These are phyloP conservation scores for Ips nitidus DNA, from an alignment of 1,140 invertebrate genomes.

Conservation along the genomic window DNA sequence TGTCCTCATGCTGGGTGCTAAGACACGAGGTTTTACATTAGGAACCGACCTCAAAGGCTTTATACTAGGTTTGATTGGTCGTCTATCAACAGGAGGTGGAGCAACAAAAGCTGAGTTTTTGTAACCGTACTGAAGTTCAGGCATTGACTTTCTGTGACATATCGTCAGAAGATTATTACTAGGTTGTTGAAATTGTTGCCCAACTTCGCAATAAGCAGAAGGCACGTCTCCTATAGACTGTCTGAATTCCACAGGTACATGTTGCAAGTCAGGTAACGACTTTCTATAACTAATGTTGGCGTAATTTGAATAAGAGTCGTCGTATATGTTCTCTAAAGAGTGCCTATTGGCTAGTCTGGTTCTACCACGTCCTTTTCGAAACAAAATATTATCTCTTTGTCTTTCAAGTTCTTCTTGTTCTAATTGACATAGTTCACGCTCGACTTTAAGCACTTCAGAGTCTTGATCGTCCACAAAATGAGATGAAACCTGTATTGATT, in stretches of 20 bases:
- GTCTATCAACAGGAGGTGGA: conserved; percentile 48
- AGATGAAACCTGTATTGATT: conserved; percentile 29
- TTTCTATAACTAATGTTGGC: conserved; percentile 60
- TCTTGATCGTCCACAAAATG: conserved; percentile 47
- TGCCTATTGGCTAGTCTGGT: conserved; percentile 57
- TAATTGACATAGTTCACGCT: conserved; percentile 71
- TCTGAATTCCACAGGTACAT: conserved; percentile 37
- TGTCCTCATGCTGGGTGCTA: conserved; percentile 71
- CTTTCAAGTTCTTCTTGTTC: conserved; percentile 77
- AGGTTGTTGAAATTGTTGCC: conserved; percentile 40
- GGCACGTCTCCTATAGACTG: conserved; percentile 44
- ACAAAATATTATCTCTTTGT: conserved; percentile 68
- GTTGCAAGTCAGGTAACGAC: conserved; percentile 64
- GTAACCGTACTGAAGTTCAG: conserved; percentile 53
- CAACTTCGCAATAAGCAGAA: conserved; percentile 35
- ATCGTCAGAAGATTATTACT: conserved; percentile 38
- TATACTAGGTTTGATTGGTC: conserved; percentile 43
- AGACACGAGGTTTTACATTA: conserved; percentile 26
- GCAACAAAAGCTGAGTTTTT: conserved; percentile 55
- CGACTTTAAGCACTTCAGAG: conserved; percentile 72
- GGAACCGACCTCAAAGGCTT: conserved; percentile 44
- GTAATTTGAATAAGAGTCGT: conserved; percentile 45
- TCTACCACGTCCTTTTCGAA: conserved; percentile 61
- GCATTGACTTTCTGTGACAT: conserved; percentile 58
- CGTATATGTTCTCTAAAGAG: conserved; percentile 63